Evolutionary conservation across 2,797 vertebrate species (phyloP), one percentile per base, ranked within the genome.

Genomic region (Falco berigora): DNA sequence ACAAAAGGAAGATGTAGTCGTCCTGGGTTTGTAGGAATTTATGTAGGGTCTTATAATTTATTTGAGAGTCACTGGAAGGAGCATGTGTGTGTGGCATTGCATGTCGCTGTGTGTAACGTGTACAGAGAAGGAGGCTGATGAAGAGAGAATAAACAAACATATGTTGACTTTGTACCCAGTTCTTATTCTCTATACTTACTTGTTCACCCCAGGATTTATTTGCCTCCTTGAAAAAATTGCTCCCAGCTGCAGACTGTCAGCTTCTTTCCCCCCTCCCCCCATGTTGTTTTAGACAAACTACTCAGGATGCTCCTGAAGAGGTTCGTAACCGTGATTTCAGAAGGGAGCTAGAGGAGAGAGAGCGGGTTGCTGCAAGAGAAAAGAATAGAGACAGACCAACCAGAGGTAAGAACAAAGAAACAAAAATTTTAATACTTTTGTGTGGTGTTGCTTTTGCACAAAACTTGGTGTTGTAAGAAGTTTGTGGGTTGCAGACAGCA

Each of bases 261-360:
- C 14, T 42, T 62, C 42, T 62, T 28, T 10, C 5, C 5, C 8
- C 6, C 9, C 2, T 16, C 0, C 20, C 49, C 0, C 20, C 49
- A 1, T 88, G 3, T 50, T 76, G 12, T 73, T 96, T 64, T 83
- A 99, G 99, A 79, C 99, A 99, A 81, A 98, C 99, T 40, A 99
- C 99, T 96, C 99, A 99, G 98, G 99, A 99, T 99, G 98, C 98
- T 94, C 99, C 99, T 1, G 99, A 99, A 95, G 99, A 99, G 97
- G 98, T 99, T 81, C 99, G 99, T 78, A 99, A 98, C 97, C 99
- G 99, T 78, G 99, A 99, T 95, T 99, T 99, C 97, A 98, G 99
- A 82, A 98, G 99, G 92, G 99, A 99, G 97, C 97, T 99, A 95
- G 99, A 99, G 96, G 99, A 99, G 97, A 98, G 99, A 93, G 99